A percentile compares a stretch with the other conserved stretches of the same genome.
Evolutionary conservation across 2,797 vertebrate species (phyloP).

Genomic region (Mycteria americana): DNA sequence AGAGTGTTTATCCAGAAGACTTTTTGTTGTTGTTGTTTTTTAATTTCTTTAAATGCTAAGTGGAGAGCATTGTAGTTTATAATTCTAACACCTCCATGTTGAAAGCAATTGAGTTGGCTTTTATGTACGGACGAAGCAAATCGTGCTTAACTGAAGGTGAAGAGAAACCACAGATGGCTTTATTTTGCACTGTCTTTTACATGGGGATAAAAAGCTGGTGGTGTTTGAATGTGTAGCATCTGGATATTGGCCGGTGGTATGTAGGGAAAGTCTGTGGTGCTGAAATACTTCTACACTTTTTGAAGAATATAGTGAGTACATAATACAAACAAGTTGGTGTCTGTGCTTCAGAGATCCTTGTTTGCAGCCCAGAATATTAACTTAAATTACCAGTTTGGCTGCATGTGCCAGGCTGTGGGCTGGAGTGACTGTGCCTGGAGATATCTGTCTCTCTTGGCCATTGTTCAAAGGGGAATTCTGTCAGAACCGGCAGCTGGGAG

Average conservation of each 20-base stretch:
- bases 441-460: rapidly evolving
- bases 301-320: neutral
- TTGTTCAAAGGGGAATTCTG: neutral
- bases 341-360: neutral
- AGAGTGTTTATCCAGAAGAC: neutral
- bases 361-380: neutral
- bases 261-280: neutral
- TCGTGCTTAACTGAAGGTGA: neutral
- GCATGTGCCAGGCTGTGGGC: rapidly evolving
- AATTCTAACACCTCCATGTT: neutral
- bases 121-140: neutral
- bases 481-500: neutral
- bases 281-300: neutral
- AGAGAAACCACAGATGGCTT: neutral
- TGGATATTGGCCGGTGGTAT: neutral
- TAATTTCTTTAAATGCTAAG: neutral
- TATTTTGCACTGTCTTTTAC: neutral
- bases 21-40: neutral
- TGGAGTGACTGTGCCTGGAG: neutral
- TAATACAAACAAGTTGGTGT: neutral
- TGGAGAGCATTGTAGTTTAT: neutral
- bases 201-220: neutral
- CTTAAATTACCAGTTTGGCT: neutral
- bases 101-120: neutral
- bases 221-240: neutral